Evolutionary conservation across 2,113 vertebrate species (phyloP), one percentile per base, ranked within the genome.

Genomic region (Galeopterus variegatus): DNA sequence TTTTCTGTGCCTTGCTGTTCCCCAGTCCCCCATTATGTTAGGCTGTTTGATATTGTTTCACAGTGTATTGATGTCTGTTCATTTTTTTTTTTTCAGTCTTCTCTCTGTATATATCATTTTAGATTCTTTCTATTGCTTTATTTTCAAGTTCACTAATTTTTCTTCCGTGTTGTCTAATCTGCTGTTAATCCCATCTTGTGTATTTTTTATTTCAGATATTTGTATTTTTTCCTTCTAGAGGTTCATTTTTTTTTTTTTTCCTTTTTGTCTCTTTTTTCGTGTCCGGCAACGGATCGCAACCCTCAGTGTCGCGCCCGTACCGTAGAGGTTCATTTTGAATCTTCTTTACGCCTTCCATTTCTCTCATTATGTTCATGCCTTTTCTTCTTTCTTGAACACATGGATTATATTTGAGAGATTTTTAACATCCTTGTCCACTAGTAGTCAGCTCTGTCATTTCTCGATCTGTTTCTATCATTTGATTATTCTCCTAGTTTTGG

Each of bases 101-200:
- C 65, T 54, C 13, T 80, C 54, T 52, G 13, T 88, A 36, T 56
- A 15, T 83, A 48, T 83, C 28, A 52, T 80, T 83, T 90, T 56
- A 75, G 19, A 14, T 65, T 86, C 24, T 82, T 94, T 90, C 81
- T 45, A 0, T 86, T 93, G 48, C 64, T 92, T 0, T 62, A 50
- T 96, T 93, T 96, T 88, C 17, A 58, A 48, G 54, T 90, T 87
- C 21, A 69, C 24, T 88, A 62, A 18, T 36, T 84, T 90, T 88
- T 91, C 58, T 89, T 92, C n/a, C 70, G 3, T 24, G 80, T 56
- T 48, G 11, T 84, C 50, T 75, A 45, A 88, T 79, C 54, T 84
- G 15, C 14, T 94, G 64, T 88, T 83, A 93, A 33, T 75, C 41
- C 9, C 24, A 58, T 64, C 18, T 26, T 75, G 1, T 50, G 19